phyloP scores from a whole-genome alignment of 2,888 invertebrate genomes.

The Phyllotreta striolata region DNA sequence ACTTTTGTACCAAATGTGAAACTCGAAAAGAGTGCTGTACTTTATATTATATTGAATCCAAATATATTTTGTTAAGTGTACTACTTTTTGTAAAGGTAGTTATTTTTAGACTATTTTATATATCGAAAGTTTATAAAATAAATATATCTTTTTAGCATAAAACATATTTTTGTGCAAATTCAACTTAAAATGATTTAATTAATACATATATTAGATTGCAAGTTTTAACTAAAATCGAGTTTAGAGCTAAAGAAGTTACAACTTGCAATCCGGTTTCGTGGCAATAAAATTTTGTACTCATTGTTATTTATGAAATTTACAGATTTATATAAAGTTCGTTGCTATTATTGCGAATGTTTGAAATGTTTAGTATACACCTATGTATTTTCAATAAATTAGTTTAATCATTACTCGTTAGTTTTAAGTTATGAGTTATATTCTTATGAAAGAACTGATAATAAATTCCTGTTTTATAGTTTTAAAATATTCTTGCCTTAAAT shows the following conservation, averaged over 20 bases:
- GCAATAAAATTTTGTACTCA: slow-evolving; percentile 25
- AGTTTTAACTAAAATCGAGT: slow-evolving; percentile 2
- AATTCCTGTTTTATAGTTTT: slow-evolving; percentile 44
- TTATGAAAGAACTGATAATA: slow-evolving; percentile 48
- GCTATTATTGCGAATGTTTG: slow-evolving; percentile 13
- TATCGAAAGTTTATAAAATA: slow-evolving; percentile 25
- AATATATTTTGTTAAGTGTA: slow-evolving; percentile 48
- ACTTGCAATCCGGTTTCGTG: slow-evolving; percentile 12
- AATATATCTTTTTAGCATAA: slow-evolving; percentile 20
- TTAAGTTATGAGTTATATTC: slow-evolving; percentile 3
- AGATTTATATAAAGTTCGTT: slow-evolving; percentile 20
- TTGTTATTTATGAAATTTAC: slow-evolving; percentile 16
- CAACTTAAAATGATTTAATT: not conserved
- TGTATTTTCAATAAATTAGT: slow-evolving; percentile 10
- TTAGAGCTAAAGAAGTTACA: slow-evolving; percentile 4
- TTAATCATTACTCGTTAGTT: slow-evolving; percentile 8
- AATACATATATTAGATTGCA: not conserved
- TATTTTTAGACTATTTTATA: slow-evolving; percentile 29
- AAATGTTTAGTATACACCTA: not conserved
- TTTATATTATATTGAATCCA: slow-evolving; percentile 39
- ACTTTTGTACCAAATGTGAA: slow-evolving; percentile 19
- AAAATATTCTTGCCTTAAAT: slow-evolving; percentile 47
- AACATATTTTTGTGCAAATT: slow-evolving; percentile 28
- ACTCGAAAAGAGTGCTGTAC: slow-evolving; percentile 1
- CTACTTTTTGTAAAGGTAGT: slow-evolving; percentile 29